Conservation (phyloP, 2,888 invertebrate genomes). For the Aleiodes leptofemur region DNA sequence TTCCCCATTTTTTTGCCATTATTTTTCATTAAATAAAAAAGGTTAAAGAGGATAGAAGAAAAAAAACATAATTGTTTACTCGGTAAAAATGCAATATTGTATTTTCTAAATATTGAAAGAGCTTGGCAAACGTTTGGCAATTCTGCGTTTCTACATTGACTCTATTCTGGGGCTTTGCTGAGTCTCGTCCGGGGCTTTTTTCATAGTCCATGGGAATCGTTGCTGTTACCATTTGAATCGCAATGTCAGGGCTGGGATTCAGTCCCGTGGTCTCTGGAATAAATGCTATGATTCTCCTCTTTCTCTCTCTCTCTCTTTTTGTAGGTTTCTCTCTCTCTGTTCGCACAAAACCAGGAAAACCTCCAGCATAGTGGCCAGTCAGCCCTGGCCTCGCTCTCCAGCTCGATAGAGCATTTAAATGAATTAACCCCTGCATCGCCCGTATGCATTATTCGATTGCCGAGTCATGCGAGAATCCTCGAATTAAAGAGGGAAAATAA, state of each 20-base stretch:
- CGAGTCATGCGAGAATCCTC: slow-evolving; percentile 30
- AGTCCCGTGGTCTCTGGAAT: slow-evolving; percentile 59
- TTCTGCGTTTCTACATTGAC: slow-evolving; percentile 17
- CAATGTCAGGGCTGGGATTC: slow-evolving; percentile 40
- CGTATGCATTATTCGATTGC: slow-evolving; percentile 51
- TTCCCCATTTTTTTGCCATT: too few species aligned
- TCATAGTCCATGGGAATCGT: slow-evolving; percentile 5
- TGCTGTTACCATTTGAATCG: slow-evolving; percentile 39
- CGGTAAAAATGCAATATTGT: slow-evolving; percentile 30
- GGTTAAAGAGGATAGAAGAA: slow-evolving; percentile 14
- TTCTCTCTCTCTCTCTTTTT: not conserved
- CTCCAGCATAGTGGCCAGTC: slow-evolving; percentile 51
- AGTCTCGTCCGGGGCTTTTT: not conserved
- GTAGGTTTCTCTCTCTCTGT: not conserved
- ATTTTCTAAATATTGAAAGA: slow-evolving; percentile 30
- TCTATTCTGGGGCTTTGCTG: slow-evolving; percentile 23
- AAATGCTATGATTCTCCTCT: slow-evolving; percentile 62
- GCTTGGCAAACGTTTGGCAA: slow-evolving; percentile 7
- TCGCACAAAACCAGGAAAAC: slow-evolving; percentile 17
- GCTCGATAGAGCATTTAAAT: slow-evolving; percentile 71
- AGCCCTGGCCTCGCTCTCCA: slow-evolving; percentile 61
- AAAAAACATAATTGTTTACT: not conserved
- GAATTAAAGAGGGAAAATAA: slow-evolving; percentile 36
- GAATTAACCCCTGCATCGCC: slow-evolving; percentile 64
- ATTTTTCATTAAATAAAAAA: not conserved